Evolutionary conservation across 2,797 vertebrate species (phyloP).

Genomic region (Pogonophryne albipinna): DNA sequence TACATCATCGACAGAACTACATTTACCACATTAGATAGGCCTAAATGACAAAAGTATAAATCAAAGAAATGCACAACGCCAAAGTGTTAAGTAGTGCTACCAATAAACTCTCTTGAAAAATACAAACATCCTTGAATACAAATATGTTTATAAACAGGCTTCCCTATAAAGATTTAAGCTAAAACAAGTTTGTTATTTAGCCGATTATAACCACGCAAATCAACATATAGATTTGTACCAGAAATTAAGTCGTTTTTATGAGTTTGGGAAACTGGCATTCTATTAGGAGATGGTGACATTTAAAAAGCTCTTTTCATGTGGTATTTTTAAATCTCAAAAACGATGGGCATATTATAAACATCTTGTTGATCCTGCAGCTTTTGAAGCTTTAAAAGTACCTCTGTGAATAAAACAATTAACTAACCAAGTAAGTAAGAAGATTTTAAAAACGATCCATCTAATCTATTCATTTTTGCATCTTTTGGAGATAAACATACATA

Average conservation of each 20-base stretch:
- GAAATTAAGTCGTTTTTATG: neutral
- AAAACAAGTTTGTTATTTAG: neutral
- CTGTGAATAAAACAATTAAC: neutral
- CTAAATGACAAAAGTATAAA: neutral
- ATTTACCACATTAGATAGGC: too few relatives aligned
- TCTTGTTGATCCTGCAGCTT: neutral
- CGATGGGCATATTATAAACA: neutral
- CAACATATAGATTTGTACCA: neutral
- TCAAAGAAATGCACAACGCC: neutral
- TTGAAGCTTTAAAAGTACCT: neutral
- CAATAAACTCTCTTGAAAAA: neutral
- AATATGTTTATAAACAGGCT: neutral
- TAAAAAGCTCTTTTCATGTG: neutral
- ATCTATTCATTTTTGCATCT: neutral
- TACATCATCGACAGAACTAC: neutral
- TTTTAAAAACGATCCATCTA: accelerated
- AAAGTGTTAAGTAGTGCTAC: neutral
- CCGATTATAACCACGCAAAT: neutral
- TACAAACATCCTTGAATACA: neutral
- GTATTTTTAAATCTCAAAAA: neutral
- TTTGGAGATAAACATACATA: neutral
- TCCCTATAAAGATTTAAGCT: neutral
- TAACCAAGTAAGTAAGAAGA: neutral
- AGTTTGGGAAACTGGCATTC: neutral
- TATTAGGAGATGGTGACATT: neutral